Evolutionary conservation across 2,113 vertebrate species (phyloP).

Genomic region (Oenanthe oenanthe): DNA sequence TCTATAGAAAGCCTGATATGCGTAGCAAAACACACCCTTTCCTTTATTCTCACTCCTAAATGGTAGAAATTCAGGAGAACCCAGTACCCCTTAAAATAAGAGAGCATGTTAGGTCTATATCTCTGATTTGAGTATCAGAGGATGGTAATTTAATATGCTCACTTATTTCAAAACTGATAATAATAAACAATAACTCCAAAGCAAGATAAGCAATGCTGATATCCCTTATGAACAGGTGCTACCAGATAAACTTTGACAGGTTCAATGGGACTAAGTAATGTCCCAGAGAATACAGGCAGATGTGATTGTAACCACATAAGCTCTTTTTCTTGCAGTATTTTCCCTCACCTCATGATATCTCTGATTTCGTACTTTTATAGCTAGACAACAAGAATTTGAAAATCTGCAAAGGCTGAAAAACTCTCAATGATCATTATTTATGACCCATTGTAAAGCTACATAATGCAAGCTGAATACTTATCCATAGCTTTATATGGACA

Average conservation of each 20-base stretch:
- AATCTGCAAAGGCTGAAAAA: neutral
- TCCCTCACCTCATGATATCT: neutral
- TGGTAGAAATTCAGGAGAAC: neutral
- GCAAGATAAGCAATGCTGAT: neutral
- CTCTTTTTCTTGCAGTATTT: neutral
- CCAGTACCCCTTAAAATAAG: neutral
- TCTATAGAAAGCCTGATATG: neutral
- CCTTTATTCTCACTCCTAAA: neutral
- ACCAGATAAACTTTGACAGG: neutral
- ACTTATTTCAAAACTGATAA: neutral
- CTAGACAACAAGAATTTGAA: neutral
- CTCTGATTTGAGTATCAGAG: neutral
- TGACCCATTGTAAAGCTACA: no score
- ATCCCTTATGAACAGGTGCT: neutral
- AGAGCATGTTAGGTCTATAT: neutral
- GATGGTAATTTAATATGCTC: neutral
- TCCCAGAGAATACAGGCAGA: neutral
- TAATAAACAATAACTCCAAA: neutral
- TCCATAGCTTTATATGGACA: neutral
- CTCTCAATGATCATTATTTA: neutral
- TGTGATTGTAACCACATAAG: neutral
- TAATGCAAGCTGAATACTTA: neutral
- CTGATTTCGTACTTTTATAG: neutral
- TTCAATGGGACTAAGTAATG: neutral
- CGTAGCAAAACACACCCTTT: neutral